Evolutionary conservation across 2,113 vertebrate genomes (phyloP), one percentile per base, ranked within the genome.

Genomic region (Orthonyx spaldingii): DNA sequence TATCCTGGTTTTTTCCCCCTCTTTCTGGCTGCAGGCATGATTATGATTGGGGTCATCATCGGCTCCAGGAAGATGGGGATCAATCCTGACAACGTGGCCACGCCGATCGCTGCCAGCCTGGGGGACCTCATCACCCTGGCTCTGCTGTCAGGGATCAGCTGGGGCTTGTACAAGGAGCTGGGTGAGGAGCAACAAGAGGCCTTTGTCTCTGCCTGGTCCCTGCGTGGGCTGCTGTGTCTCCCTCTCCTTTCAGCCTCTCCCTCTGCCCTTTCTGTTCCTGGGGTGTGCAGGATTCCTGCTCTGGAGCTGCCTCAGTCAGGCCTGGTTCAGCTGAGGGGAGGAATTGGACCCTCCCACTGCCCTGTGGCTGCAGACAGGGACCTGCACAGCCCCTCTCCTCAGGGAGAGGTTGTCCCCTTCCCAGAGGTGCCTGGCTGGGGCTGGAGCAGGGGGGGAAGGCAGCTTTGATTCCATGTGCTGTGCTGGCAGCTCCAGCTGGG

Each of bases 1-100:
- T 10, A 85, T 13, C 6, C 13, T n/a, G 19, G 44, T 74, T 13
- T 81, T 46, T 53, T 37, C 39, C n/a, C 69, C 87, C 32, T 94
- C 28, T 53, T 26, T 24, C 30, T 96, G 50, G 9, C 66, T 35
- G 37, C 93, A 99, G 99, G 99, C 19, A 98, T 99, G 97, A 98
- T 99, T 69, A 99, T 99, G 99, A 99, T 99, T 3, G 99, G 99
- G 3, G 99, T 99, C 71, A 99, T 99, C 97, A 98, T 99, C 1
- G 99, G 98, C 14, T 99, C 99, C 95, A 98, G 98, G 89, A 99
- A 98, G 97, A 98, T 99, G 49, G 99, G 99, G 72, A 99, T 99
- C 97, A 99, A 99, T 70, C 99, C 99, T 15, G 99, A 99, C 95
- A 99, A 99, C 1, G 99, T 99, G 65, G 99, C 99, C 93, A 99